phyloP scores from a whole-genome alignment of 1,140 invertebrate species.

The Melipona quadrifasciata region DNA sequence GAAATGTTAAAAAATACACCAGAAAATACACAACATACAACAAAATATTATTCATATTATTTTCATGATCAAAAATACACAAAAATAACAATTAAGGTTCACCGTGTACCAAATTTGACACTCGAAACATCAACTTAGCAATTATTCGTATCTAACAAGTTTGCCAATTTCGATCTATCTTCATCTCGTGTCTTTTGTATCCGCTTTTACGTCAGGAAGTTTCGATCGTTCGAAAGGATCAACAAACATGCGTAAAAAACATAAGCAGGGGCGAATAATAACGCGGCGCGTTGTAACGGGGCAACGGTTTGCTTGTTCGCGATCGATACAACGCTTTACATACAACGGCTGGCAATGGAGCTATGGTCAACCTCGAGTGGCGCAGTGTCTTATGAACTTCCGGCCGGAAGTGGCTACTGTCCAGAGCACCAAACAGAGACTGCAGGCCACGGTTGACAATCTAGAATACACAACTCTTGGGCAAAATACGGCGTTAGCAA shows the following conservation, averaged over 20 bases:
- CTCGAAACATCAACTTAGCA: too few species aligned
- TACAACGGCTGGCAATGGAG: background rate
- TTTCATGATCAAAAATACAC: too few species aligned
- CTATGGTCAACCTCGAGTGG: conserved; percentile 40
- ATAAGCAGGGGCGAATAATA: conserved; percentile 20
- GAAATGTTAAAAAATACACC: too few species aligned
- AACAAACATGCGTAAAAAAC: conserved; percentile 18
- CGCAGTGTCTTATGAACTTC: conserved; percentile 57
- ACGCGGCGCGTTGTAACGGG: background rate
- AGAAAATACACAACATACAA: too few species aligned
- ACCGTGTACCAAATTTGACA: background rate
- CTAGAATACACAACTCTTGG: background rate
- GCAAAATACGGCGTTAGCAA: background rate
- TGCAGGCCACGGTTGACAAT: background rate
- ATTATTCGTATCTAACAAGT: background rate
- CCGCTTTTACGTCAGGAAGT: background rate
- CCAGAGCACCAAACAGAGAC: conserved; percentile 27
- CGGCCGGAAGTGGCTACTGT: conserved; percentile 55
- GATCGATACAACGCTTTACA: conserved; percentile 59
- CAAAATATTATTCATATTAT: too few species aligned
- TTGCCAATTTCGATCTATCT: background rate
- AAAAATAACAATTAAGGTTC: too few species aligned
- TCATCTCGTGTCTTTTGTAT: too few species aligned
- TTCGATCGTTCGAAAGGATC: background rate
- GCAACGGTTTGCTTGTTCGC: background rate